Conservation (phyloP, 53 echinoderm and acorn worm species). For the Actinopyga echinites region DNA sequence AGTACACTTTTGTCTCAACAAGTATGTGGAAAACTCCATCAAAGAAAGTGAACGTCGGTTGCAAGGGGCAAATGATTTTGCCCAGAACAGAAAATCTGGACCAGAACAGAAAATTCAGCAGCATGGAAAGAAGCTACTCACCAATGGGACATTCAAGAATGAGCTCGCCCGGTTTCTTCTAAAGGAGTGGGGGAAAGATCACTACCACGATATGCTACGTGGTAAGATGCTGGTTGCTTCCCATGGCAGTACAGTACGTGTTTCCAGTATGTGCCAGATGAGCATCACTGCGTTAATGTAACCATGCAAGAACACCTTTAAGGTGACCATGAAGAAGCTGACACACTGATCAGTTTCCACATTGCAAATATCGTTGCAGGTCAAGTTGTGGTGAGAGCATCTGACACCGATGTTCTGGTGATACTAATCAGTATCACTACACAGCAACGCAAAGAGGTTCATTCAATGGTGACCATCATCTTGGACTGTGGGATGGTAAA, state of each 20-base stretch:
- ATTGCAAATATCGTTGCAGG: slow-evolving; percentile 2
- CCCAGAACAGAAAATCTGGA: background rate
- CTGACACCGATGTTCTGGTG: slow-evolving; percentile 50
- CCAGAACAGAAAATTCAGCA: slow-evolving; percentile 50
- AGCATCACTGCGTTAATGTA: background rate
- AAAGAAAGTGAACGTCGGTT: slow-evolving; percentile 61
- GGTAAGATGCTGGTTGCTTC: slow-evolving; percentile 52
- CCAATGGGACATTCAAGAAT: slow-evolving; percentile 57
- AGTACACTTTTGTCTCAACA: slow-evolving; percentile 59
- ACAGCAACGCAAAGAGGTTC: slow-evolving; percentile 30
- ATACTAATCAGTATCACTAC: slow-evolving; percentile 34
- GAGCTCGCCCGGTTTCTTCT: slow-evolving; percentile 61
- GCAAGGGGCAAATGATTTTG: slow-evolving; percentile 45
- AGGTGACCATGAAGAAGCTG: slow-evolving; percentile 61
- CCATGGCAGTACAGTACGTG: slow-evolving; percentile 56
- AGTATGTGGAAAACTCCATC: slow-evolving; percentile 53
- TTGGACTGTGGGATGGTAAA: slow-evolving; percentile 63
- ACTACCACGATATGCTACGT: slow-evolving; percentile 18
- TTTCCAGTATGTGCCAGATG: slow-evolving; percentile 41
- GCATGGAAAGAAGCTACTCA: slow-evolving; percentile 51
- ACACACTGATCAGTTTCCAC: slow-evolving; percentile 57
- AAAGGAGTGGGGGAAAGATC: slow-evolving; percentile 56
- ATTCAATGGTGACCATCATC: background rate
- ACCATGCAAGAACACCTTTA: slow-evolving; percentile 28
- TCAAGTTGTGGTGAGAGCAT: slow-evolving; percentile 27